Base-by-base conservation (phyloP, 2,888 invertebrate genomes). In the Odontocerum albicorne region DNA sequence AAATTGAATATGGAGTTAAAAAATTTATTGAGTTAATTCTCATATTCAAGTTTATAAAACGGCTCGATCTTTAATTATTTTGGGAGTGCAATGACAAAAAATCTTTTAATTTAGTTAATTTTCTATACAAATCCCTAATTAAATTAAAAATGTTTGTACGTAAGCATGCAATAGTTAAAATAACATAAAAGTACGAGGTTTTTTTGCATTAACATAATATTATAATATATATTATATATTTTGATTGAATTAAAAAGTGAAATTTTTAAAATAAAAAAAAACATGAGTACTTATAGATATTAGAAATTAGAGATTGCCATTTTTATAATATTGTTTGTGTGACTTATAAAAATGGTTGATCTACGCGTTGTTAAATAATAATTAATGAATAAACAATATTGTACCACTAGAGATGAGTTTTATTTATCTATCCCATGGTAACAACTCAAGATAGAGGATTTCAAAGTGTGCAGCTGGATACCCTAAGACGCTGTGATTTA, bases 311-410 rank as follows among this genome's bases (percentile, higher is more conserved):
- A 70, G 76, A 69, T 75, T 66, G 70, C 73, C 75, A 74, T 76
- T 78, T 75, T 76, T 77, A 74, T 68, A 68, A 68, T 70, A 65
- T 62, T 60, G 67, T 40, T 72, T 68, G 69, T 66, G 65, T 57
- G 55, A 56, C 55, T 58, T 72, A 72, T 77, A 75, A 72, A 75
- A 76, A 74, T 76, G 77, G 74, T 72, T 66, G 69, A 72, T 71
- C 77, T 73, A 75, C 74, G 77, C 75, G 79, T 81, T 81, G 81
- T 81, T 82, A 81, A 77, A 77, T 79, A 77, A 77, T 77, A 75
- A 76, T 55, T 66, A 66, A 78, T 78, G 79, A 66, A 78, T 79
- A 80, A 82, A 83, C 79, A 81, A 83, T 82, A 83, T 83, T 83
- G 82, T 83, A 83, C 82, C 83, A 82, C 83, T 81, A 74, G 65